These are phyloP conservation scores for Salminus brasiliensis DNA, from an alignment of 2,113 vertebrate genomes.

Conservation along the genomic window DNA sequence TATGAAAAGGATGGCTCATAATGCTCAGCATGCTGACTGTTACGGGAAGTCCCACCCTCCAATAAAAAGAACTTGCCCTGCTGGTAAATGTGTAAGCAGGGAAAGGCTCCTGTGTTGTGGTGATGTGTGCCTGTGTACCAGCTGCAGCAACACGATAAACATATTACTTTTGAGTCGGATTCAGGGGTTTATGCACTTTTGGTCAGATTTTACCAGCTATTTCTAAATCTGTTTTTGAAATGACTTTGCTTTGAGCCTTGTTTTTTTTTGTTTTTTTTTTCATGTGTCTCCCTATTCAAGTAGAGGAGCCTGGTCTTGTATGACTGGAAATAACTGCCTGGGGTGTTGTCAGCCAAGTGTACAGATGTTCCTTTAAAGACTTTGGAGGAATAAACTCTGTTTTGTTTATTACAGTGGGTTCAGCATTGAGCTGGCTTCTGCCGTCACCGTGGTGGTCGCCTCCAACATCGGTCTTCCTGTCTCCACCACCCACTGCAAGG, in stretches of 20 bases:
- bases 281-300: not conserved
- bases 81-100: too few relatives aligned
- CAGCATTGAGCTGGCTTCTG: slow-evolving; percentile 97
- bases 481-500: slow-evolving; percentile 98
- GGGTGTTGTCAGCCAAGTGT: not conserved
- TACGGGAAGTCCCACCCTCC: not conserved
- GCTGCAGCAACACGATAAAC: too few relatives aligned
- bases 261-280: not conserved
- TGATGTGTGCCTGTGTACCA: too few relatives aligned
- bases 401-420: slow-evolving; percentile 83
- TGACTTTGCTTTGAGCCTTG: too few relatives aligned
- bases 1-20: not conserved
- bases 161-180: too few relatives aligned
- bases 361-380: not conserved
- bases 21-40: not conserved
- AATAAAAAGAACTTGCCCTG: not conserved
- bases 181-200: too few relatives aligned
- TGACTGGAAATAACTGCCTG: not conserved
- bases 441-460: slow-evolving; percentile 91
- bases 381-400: not conserved
- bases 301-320: not conserved
- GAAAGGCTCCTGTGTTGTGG: too few relatives aligned
- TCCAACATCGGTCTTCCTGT: slow-evolving; percentile 97
- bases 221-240: too few relatives aligned
- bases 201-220: too few relatives aligned